Evolutionary conservation across 2,888 invertebrate genomes (phyloP).

Genomic region (Itoplectis maculator): DNA sequence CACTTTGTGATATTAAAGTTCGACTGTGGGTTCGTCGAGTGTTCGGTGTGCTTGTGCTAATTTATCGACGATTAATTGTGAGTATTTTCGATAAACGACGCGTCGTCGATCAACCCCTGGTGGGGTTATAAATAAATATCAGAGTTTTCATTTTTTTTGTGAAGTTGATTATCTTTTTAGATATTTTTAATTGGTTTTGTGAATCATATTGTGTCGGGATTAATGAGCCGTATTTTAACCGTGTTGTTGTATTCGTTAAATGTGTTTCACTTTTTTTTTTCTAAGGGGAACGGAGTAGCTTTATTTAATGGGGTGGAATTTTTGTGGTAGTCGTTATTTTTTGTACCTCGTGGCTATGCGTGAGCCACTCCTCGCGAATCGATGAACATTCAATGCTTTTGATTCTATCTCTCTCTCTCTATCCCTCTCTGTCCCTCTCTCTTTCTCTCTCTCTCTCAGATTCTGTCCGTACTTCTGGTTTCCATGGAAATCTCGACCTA

Average conservation of each 20-base stretch:
- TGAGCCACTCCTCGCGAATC: conserved; percentile 42
- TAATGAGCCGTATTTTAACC: background rate
- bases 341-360: conserved; percentile 1
- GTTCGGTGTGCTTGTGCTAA: conserved; percentile 32
- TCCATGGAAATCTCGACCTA: conserved; percentile 69
- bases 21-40: background rate
- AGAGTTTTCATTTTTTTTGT: background rate
- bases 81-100: conserved; percentile 39
- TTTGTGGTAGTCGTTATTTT: conserved; percentile 8
- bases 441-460: conserved; percentile 23
- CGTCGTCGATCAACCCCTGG: background rate
- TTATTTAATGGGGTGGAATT: background rate
- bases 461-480: conserved; percentile 61
- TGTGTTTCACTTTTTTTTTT: background rate
- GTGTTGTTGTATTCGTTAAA: background rate
- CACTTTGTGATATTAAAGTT: conserved; percentile 6
- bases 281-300: background rate
- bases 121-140: background rate
- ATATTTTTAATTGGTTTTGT: background rate
- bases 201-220: background rate
- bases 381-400: conserved; percentile 59
- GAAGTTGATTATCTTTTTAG: background rate
- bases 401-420: conserved; percentile 55
- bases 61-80: conserved; percentile 40
- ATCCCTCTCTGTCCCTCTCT: background rate